Evolutionary conservation across 2,888 invertebrate genomes (phyloP).

Genomic region (Gasteruption jaculator): DNA sequence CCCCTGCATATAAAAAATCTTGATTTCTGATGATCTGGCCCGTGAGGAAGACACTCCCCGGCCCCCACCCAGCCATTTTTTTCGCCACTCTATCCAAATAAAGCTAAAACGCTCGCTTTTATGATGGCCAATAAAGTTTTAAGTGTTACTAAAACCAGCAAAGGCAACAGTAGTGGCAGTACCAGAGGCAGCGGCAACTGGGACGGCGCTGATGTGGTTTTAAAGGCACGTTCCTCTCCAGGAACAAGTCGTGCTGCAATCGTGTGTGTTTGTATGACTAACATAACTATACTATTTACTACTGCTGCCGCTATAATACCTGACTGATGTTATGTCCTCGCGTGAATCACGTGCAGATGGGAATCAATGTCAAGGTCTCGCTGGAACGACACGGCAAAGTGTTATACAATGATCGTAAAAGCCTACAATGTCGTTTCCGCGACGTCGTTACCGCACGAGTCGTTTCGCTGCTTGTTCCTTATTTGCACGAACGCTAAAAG

Average conservation of each 20-base stretch:
- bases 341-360: conserved; percentile 27
- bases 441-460: conserved; percentile 18
- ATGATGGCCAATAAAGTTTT: conserved; percentile 50
- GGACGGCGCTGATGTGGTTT: too few species aligned
- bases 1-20: conserved; percentile 5
- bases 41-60: conserved; percentile 10
- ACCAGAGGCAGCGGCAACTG: too few species aligned
- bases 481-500: too few species aligned
- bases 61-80: conserved; percentile 20
- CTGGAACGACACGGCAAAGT: conserved; percentile 22
- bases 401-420: conserved; percentile 39
- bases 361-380: conserved; percentile 49
- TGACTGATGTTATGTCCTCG: conserved; percentile 16
- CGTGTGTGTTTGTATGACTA: conserved; percentile 1
- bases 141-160: conserved; percentile 49
- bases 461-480: conserved; percentile 9
- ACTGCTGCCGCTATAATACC: too few species aligned
- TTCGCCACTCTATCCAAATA: conserved; percentile 35
- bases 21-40: background rate
- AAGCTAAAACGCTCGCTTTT: conserved; percentile 48
- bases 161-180: too few species aligned
- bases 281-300: too few species aligned
- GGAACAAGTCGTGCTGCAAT: conserved; percentile 25
- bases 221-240: too few species aligned
- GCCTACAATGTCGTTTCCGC: conserved; percentile 22